Conservation (phyloP, 2,888 invertebrate species). For the Yponomeuta cagnagella region DNA sequence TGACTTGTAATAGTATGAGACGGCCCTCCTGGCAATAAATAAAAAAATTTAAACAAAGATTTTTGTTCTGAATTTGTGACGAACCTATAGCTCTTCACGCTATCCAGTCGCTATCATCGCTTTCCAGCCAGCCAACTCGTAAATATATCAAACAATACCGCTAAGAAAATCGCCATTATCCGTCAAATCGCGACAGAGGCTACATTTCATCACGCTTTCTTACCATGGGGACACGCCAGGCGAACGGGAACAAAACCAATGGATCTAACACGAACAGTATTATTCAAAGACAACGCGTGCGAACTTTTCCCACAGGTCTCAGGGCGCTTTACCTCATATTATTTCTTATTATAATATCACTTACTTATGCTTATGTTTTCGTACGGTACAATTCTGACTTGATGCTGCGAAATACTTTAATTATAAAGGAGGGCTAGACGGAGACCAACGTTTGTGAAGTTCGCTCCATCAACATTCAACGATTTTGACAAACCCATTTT, state of each 20-base stretch:
- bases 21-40: no score
- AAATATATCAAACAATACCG: not conserved
- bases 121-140: no score
- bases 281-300: not conserved
- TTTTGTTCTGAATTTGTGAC: no score
- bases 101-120: no score
- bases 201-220: not conserved
- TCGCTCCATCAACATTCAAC: no score
- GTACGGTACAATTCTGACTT: not conserved
- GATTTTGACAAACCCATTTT: no score
- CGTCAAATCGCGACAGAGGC: not conserved
- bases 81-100: no score
- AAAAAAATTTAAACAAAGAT: no score
- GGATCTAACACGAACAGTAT: not conserved
- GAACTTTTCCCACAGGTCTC: not conserved
- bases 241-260: not conserved
- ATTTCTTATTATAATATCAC: not conserved
- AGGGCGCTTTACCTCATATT: not conserved
- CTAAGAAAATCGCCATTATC: not conserved
- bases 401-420: not conserved
- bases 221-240: not conserved
- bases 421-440: no score
- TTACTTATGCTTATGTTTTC: not conserved
- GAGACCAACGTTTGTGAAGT: no score
- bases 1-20: no score